Percentiles rank a stretch among this genome's conserved stretches.
These are phyloP conservation scores for Dinoponera quadriceps DNA, from an alignment of 1,140 invertebrate species.

Conservation along the genomic window DNA sequence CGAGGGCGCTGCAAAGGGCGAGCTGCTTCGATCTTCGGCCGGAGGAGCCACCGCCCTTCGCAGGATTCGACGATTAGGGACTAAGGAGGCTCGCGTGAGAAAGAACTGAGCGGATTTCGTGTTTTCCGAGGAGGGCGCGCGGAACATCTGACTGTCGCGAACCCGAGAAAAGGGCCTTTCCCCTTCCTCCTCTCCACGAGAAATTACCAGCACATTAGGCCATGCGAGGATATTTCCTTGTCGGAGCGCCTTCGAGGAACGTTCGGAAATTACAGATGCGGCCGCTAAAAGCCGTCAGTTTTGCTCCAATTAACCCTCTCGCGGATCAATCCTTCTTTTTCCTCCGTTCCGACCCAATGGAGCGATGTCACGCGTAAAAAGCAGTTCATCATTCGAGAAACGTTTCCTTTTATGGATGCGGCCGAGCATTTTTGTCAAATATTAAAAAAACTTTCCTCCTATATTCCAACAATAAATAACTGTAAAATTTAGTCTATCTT, in stretches of 20 bases:
- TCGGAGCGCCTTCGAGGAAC: slow-evolving; percentile 23
- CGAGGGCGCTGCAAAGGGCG: slow-evolving; percentile 1
- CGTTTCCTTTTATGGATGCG: not conserved
- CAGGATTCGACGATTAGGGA: not conserved
- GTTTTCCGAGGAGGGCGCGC: slow-evolving; percentile 35
- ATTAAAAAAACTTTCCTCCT: too few species aligned
- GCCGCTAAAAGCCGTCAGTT: slow-evolving; percentile 55
- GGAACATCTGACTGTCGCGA: slow-evolving; percentile 29
- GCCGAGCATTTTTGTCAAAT: too few species aligned
- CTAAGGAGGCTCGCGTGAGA: slow-evolving; percentile 60
- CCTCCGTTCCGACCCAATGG: not conserved
- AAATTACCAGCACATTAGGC: slow-evolving; percentile 58
- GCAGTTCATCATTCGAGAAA: slow-evolving; percentile 11
- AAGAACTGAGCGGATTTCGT: slow-evolving; percentile 17
- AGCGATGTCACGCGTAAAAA: slow-evolving; percentile 37
- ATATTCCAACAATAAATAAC: not conserved
- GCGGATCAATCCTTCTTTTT: slow-evolving; percentile 13
- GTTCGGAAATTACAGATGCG: slow-evolving; percentile 52
- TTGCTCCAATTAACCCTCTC: slow-evolving; percentile 53
- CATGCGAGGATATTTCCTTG: slow-evolving; percentile 58
- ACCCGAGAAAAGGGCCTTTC: slow-evolving; percentile 9
- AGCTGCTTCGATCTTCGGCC: not conserved
- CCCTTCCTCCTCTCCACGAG: not conserved
- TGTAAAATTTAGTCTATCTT: too few species aligned
- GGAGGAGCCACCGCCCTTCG: not conserved